Evolutionary conservation across 2,888 invertebrate species (phyloP).

Genomic region (Cosmorhoe ocellata): DNA sequence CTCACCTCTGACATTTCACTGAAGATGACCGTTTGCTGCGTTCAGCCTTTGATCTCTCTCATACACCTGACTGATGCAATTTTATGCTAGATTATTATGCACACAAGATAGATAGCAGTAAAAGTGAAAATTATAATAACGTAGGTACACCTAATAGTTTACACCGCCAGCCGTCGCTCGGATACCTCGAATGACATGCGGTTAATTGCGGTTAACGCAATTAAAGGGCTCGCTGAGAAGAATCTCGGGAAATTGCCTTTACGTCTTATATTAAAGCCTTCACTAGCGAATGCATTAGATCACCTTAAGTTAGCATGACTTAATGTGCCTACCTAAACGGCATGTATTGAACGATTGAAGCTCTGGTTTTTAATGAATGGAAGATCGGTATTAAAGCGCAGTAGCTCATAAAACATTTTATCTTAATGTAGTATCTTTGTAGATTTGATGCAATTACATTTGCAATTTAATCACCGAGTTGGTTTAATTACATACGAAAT

Average conservation of each 20-base stretch:
- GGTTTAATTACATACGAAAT: conserved; percentile 43
- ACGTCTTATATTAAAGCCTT: conserved; percentile 4
- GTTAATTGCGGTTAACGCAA: conserved; percentile 52
- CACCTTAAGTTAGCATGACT: not conserved
- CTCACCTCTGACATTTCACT: conserved; percentile 69
- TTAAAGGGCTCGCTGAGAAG: conserved; percentile 44
- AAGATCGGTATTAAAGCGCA: conserved; percentile 1
- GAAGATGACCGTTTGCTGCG: conserved; percentile 67
- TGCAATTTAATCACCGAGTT: conserved; percentile 43
- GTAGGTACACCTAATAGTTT: conserved; percentile 38
- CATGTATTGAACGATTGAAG: conserved; percentile 5
- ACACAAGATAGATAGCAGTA: conserved; percentile 52
- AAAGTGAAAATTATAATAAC: conserved; percentile 60
- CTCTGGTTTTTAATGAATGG: not conserved
- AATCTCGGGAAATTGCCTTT: conserved; percentile 22
- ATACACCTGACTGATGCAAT: conserved; percentile 60
- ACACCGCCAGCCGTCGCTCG: conserved; percentile 37
- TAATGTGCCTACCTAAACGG: not conserved
- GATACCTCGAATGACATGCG: conserved; percentile 52
- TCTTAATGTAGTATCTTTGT: conserved; percentile 27
- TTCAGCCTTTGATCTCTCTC: conserved; percentile 69
- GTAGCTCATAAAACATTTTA: conserved; percentile 13
- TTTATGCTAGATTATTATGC: conserved; percentile 67
- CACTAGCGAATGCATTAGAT: conserved; percentile 3
- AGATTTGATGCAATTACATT: conserved; percentile 43